These are phyloP conservation scores for Orchesellides sinensis DNA, from an alignment of 2,888 invertebrate species.

Conservation along the genomic window DNA sequence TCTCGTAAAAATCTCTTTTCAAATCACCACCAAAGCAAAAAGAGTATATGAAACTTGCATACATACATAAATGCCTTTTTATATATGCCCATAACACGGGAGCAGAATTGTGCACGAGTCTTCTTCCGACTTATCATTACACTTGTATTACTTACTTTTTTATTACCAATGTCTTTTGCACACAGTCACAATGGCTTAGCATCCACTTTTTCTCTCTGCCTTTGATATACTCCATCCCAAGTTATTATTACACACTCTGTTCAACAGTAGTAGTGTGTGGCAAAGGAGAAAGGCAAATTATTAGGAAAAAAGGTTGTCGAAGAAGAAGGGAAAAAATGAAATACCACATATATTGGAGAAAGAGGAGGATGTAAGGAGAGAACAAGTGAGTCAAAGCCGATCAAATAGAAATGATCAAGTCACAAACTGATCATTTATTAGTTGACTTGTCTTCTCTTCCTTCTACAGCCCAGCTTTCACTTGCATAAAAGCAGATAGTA, in stretches of 20 bases:
- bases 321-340: slow-evolving; percentile 1
- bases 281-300: slow-evolving; percentile 32
- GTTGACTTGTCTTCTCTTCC: slow-evolving; percentile 56
- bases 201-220: too few relatives aligned
- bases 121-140: slow-evolving; percentile 44
- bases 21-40: slow-evolving; percentile 54
- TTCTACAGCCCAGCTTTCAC: neutral
- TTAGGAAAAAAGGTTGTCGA: neutral
- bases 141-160: neutral
- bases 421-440: slow-evolving; percentile 68
- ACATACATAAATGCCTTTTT: neutral
- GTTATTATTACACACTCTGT: too few relatives aligned
- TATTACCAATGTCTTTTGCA: neutral
- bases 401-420: slow-evolving; percentile 68
- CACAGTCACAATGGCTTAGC: slow-evolving; percentile 23
- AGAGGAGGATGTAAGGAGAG: slow-evolving; percentile 58
- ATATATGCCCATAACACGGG: too few relatives aligned
- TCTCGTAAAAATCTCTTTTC: slow-evolving; percentile 66
- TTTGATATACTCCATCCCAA: too few relatives aligned
- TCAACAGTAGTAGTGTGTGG: too few relatives aligned
- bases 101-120: too few relatives aligned
- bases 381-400: slow-evolving; percentile 65
- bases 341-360: slow-evolving; percentile 9
- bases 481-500: slow-evolving; percentile 3
- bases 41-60: neutral